Base-by-base conservation (phyloP, 2,888 invertebrate genomes). In the Parthenolecanium corni region DNA sequence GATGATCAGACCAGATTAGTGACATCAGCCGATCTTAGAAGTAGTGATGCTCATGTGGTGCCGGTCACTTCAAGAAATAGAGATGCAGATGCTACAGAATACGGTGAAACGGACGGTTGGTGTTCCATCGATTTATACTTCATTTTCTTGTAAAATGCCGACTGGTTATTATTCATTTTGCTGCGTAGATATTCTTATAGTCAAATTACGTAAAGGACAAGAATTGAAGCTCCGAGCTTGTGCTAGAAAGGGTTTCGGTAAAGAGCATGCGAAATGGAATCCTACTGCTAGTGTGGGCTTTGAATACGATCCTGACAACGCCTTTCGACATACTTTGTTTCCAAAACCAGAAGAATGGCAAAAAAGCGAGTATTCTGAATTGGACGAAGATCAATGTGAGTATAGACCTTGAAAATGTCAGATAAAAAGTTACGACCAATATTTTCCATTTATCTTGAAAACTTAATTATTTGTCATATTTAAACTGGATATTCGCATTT, bases 221-320 rank as follows among this genome's bases (percentile, higher is more conserved):
- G 95, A 95, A 73, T 74, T 98, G 44, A 95, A 94, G 73, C 76
- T 97, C 64, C 80, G 89, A 69, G 97, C 96, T 1, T 97, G 92
- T 77, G 98, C 97, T 0, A 94, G 96, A 71, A 98, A 98, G 77
- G 83, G 83, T 9, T 93, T 94, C 77, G 94, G 96, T 0, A 98
- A 98, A 72, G 98, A 99, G 73, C 98, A 99, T 77, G 98, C 98
- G 0, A 98, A 98, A 75, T 98, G 98, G 98, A 98, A 97, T 77
- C 98, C 98, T 2, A 98, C 98, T 0, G 91, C 92, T 54, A 96
- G 96, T 47, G 96, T 98, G 1, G 88, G 89, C 57, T 99, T 99
- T 75, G 98, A 99, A 75, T 99, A 99, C 76, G 98, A 99, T 76
- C 98, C 98, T 0, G 98, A 98, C 72, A 98, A 98, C 77, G 78